Evolutionary conservation across 2,797 vertebrate species (phyloP), one percentile per base, ranked within the genome.

Genomic region (Ctenopoma kingsleyae): DNA sequence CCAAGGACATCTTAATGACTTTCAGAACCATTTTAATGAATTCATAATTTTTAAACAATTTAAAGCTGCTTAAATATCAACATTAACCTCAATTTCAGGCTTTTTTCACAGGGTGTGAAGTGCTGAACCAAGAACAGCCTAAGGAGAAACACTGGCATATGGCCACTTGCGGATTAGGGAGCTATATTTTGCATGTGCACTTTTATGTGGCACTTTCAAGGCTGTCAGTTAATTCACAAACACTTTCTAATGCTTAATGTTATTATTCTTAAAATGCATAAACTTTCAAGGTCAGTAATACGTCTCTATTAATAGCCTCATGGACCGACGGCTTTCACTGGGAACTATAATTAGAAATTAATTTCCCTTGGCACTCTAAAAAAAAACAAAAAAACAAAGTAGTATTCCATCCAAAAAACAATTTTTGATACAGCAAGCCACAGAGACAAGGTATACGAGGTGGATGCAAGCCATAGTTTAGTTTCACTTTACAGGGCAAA

Each of bases 211-310:
- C 47, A 71, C 46, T 71, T 67, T 67, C 41, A 81, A 76, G 66
- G 78, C 67, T n/a, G 15, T 49, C 44, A 67, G 27, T 67, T 74
- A 56, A 63, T 54, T 54, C 65, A 60, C 41, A 81, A 71, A 76
- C 35, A 67, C 50, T 59, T 78, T 67, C 44, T n/a, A 1, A 58
- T 44, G 27, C 32, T 81, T 73, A 57, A 38, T 61, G 50, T 72
- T 58, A 23, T 55, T 49, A 49, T 76, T 77, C n/a, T 23, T 15
- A 75, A 78, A 59, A 16, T 56, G 48, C 57, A 62, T 19, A 77
- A 81, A 81, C 74, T 74, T 86, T 70, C 80, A 92, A 88, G 84
- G 83, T 90, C 82, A 86, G 48, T 19, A 61, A 67, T 61, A 82
- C 44, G 23, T 65, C 22, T 83, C 38, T 79, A 71, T 64, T 75